Conservation (phyloP, 2,888 invertebrate genomes). For the Cataglyphis albicans region DNA sequence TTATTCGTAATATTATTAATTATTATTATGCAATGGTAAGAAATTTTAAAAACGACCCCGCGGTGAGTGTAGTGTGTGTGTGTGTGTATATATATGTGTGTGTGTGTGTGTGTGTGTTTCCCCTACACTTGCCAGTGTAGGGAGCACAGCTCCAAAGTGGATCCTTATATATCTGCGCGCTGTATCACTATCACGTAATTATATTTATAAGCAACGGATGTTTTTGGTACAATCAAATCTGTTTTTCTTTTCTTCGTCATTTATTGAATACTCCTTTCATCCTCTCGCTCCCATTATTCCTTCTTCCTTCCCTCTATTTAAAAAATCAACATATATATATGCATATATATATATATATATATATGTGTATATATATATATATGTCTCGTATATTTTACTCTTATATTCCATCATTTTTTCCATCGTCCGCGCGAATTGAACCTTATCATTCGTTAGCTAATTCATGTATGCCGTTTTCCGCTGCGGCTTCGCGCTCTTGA, state of each 20-base stretch:
- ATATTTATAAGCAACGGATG: conserved; percentile 85
- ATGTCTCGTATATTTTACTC: conserved; percentile 70
- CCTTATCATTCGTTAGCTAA: conserved; percentile 75
- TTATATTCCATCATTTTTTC: neutral
- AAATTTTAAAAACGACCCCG: conserved; percentile 85
- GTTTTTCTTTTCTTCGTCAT: conserved; percentile 70
- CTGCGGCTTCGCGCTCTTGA: conserved; percentile 70
- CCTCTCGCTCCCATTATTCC: conserved; percentile 71
- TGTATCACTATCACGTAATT: conserved; percentile 84
- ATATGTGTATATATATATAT: conserved; percentile 59
- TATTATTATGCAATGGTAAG: conserved; percentile 85
- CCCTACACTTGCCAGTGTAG: conserved; percentile 81
- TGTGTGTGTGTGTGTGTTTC: conserved; percentile 26
- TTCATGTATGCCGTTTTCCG: conserved; percentile 62
- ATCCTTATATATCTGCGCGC: conserved; percentile 81
- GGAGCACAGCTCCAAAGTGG: conserved; percentile 86
- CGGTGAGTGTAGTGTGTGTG: conserved; percentile 65
- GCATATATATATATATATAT: neutral
- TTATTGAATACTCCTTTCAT: conserved; percentile 81
- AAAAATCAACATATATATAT: conserved; percentile 49
- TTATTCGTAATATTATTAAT: conserved; percentile 62
- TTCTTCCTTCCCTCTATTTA: conserved; percentile 65
- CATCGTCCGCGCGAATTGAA: conserved; percentile 74
- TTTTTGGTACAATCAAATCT: conserved; percentile 85
- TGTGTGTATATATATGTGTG: neutral